A percentile compares a stretch with the other conserved stretches of the same genome.
phyloP scores from a whole-genome alignment of 2,888 invertebrate species.

The Lochmaea capreae region DNA sequence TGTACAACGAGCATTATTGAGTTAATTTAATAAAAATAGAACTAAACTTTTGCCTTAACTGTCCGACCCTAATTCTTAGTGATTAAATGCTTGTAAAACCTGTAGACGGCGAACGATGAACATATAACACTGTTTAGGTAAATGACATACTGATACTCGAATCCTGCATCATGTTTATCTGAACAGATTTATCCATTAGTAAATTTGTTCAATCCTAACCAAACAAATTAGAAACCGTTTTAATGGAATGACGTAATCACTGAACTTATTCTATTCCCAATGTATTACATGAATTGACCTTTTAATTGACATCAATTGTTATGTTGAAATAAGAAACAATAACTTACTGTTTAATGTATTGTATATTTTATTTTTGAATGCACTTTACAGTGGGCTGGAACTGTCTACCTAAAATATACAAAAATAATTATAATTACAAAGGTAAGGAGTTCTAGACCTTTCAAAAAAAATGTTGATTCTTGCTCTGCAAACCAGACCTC shows the following conservation, averaged over 20 bases:
- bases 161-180: slow-evolving; percentile 27
- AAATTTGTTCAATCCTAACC: slow-evolving; percentile 46
- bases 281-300: slow-evolving; percentile 64
- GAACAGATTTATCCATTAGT: slow-evolving; percentile 34
- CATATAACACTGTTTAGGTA: neutral
- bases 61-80: too few relatives aligned
- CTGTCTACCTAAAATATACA: neutral
- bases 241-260: slow-evolving; percentile 59
- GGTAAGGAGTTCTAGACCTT: too few relatives aligned
- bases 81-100: neutral
- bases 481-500: too few relatives aligned
- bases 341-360: slow-evolving; percentile 33
- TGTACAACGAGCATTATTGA: too few relatives aligned
- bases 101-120: neutral
- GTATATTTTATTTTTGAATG: slow-evolving; percentile 5
- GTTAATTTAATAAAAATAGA: too few relatives aligned
- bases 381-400: neutral
- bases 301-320: slow-evolving; percentile 64
- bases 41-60: too few relatives aligned
- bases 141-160: slow-evolving; percentile 26
- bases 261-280: slow-evolving; percentile 58
- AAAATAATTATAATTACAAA: neutral
- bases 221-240: slow-evolving; percentile 60
- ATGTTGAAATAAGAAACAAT: slow-evolving; percentile 58
- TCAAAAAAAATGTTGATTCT: too few relatives aligned